phyloP scores from a whole-genome alignment of 2,888 invertebrate genomes.

The Boloria selene region DNA sequence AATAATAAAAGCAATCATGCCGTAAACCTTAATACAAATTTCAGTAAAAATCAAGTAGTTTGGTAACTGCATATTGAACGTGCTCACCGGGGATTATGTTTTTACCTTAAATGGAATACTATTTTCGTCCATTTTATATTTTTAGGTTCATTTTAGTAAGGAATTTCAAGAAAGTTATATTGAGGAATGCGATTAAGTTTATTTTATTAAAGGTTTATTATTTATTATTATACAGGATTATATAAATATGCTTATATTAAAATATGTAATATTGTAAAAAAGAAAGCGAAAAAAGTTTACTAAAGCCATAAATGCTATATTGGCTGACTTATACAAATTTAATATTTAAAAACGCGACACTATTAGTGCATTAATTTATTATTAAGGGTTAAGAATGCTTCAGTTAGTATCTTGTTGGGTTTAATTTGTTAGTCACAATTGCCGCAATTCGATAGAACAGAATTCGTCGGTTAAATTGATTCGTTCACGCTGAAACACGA shows the following conservation, averaged over 20 bases:
- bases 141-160: background rate
- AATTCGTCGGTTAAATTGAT: conserved; percentile 17
- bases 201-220: no score
- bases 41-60: conserved; percentile 24
- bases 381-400: background rate
- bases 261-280: no score
- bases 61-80: conserved; percentile 27
- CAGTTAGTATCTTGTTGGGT: background rate
- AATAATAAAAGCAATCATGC: conserved; percentile 1
- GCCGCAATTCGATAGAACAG: conserved; percentile 1
- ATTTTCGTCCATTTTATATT: conserved; percentile 8
- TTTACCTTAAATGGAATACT: conserved; percentile 15
- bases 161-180: background rate
- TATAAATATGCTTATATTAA: no score
- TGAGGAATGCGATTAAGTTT: no score
- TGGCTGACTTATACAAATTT: no score
- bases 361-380: no score
- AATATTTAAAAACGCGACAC: no score
- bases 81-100: conserved; percentile 23
- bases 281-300: no score
- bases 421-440: conserved; percentile 14
- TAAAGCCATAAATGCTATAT: no score
- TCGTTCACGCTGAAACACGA: conserved; percentile 24
- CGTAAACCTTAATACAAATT: conserved; percentile 20
- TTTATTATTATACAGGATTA: no score